Conservation (phyloP, 2,797 vertebrate species). For the Sebastes kiyomatsui region DNA sequence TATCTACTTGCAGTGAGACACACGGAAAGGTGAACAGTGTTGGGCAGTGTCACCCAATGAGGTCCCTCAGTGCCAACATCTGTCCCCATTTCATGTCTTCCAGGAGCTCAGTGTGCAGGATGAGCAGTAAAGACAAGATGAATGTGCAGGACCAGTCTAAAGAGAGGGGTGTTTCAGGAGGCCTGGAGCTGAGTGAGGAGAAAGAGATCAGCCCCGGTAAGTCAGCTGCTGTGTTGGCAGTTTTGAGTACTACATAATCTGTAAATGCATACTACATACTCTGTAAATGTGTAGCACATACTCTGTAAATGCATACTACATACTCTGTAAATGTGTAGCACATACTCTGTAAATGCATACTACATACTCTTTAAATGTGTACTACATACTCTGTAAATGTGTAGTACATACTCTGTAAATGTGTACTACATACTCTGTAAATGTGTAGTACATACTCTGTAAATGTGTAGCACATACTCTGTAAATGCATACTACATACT, state of each 20-base stretch:
- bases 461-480: not conserved
- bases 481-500: not conserved
- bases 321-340: not conserved
- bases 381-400: not conserved
- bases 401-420: not conserved
- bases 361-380: too few relatives aligned
- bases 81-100: not conserved
- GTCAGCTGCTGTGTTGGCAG: not conserved
- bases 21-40: not conserved
- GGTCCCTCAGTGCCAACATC: not conserved
- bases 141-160: slow-evolving; percentile 92
- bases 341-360: not conserved
- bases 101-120: slow-evolving; percentile 91
- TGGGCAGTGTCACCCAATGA: not conserved
- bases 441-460: not conserved
- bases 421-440: too few relatives aligned
- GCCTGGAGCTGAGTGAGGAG: slow-evolving; percentile 83
- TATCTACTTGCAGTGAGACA: not conserved
- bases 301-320: not conserved
- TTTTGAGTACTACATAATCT: not conserved
- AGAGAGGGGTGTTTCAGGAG: slow-evolving; percentile 85
- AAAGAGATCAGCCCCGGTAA: slow-evolving; percentile 82
- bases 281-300: not conserved
- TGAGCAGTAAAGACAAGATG: slow-evolving; percentile 94
- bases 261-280: not conserved